Conservation (phyloP, 2,888 invertebrate species). For the Pachycephus smyrnensis region DNA sequence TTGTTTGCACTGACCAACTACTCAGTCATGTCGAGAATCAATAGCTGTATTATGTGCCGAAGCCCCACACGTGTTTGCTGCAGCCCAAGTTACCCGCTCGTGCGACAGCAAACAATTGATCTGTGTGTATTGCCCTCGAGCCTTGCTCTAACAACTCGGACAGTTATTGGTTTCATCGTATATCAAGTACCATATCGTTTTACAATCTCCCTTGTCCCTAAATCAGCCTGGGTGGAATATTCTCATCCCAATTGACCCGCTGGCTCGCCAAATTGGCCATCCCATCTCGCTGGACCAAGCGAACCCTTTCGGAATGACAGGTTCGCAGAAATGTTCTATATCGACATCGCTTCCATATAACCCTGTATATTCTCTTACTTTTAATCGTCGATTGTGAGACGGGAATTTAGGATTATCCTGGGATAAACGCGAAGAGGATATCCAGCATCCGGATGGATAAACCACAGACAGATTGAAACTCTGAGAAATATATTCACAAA, state of each 20-base stretch:
- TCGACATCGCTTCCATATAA: not conserved
- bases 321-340: not conserved
- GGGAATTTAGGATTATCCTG: not conserved
- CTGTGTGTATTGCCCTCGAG: slow-evolving; percentile 15
- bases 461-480: not conserved
- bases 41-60: slow-evolving; percentile 17
- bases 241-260: slow-evolving; percentile 3
- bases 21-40: slow-evolving; percentile 11
- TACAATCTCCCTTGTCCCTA: slow-evolving; percentile 16
- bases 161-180: slow-evolving; percentile 17
- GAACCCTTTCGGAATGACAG: not conserved
- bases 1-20: slow-evolving; percentile 19
- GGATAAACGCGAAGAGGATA: not conserved
- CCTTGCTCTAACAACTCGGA: slow-evolving; percentile 9
- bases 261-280: not conserved
- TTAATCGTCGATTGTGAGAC: not conserved
- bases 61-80: slow-evolving; percentile 4
- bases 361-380: not conserved
- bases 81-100: slow-evolving; percentile 10
- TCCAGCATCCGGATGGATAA: not conserved
- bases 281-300: not conserved
- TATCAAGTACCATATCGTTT: slow-evolving; percentile 13
- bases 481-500: not conserved
- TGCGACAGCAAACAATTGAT: slow-evolving; percentile 21
- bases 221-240: not conserved